Evolutionary conservation across 2,797 vertebrate species (phyloP), one percentile per base, ranked within the genome.

Genomic region (Sus cebifrons): DNA sequence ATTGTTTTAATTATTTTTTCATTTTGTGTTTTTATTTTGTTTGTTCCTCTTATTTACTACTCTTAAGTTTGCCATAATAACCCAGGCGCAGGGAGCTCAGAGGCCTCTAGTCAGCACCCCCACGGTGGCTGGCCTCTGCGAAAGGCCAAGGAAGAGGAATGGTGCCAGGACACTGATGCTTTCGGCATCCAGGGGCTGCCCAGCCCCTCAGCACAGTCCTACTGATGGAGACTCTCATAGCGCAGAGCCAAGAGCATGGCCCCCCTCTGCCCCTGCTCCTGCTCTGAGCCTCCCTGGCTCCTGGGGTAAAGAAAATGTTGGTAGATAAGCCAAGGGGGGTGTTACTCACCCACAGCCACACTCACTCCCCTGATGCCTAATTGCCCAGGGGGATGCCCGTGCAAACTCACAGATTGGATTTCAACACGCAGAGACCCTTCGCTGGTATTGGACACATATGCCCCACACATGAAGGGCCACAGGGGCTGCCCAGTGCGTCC

Each of bases 1-100:
- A 98, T 96, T 97, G 95, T 94, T 98, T 98, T 98, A 97, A 88
- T 98, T 98, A 97, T 98, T 98, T 98, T 96, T 93, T 97, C 77
- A 97, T 97, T 96, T 97, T 96, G 62, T 29, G 97, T 97, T 98
- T 98, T 94, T 97, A 97, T 94, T 93, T 97, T 3, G 11, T 97
- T 89, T 96, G 79, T 81, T 97, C 52, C 52, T 62, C 86, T 97
- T 98, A 97, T 98, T 98, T 98, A 96, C 86, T 98, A 91, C 68
- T 97, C 97, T 96, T 97, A 96, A 95, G 65, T 91, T 95, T 70
- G 58, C 89, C 87, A 0, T 97, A 77, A 81, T 94, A 95, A 21
- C 62, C n/a, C 11, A 94, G 91, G 88, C 27, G 5, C 4, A 0
- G 91, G 93, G 62, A 10, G 25, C 88, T 64, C 0, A 0, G 91